These are phyloP conservation scores for Vireo griseus DNA, from an alignment of 2,797 vertebrate species.

Conservation along the genomic window DNA sequence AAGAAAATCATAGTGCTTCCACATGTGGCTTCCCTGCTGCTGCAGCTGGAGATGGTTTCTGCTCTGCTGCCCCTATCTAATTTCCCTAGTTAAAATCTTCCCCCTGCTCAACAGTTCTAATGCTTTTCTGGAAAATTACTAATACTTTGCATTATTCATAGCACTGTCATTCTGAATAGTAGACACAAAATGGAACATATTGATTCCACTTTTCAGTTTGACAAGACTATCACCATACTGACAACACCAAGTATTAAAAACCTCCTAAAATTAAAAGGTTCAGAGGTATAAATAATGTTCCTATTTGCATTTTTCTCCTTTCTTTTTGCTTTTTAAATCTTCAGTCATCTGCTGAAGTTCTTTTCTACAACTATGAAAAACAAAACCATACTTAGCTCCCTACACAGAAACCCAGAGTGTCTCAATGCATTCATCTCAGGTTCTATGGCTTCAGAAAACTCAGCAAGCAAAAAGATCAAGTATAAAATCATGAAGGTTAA, in stretches of 20 bases:
- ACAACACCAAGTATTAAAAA: neutral
- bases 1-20: neutral
- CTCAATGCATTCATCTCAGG: neutral
- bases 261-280: neutral
- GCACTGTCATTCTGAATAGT: neutral
- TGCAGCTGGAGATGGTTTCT: neutral
- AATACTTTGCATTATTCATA: neutral
- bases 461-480: neutral
- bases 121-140: neutral
- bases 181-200: neutral
- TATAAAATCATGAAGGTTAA: neutral
- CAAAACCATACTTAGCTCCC: neutral
- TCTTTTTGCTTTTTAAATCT: neutral
- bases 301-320: neutral
- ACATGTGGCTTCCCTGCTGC: neutral
- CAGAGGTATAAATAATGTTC: neutral
- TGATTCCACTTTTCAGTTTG: neutral
- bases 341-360: neutral
- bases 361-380: neutral
- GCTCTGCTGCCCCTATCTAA: neutral
- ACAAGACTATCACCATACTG: neutral
- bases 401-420: neutral
- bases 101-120: neutral
- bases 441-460: neutral
- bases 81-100: neutral